A percentile compares a stretch with the other conserved stretches of the same genome.
Evolutionary conservation across 2,113 vertebrate species (phyloP).

Genomic region (Pterocles gutturalis): DNA sequence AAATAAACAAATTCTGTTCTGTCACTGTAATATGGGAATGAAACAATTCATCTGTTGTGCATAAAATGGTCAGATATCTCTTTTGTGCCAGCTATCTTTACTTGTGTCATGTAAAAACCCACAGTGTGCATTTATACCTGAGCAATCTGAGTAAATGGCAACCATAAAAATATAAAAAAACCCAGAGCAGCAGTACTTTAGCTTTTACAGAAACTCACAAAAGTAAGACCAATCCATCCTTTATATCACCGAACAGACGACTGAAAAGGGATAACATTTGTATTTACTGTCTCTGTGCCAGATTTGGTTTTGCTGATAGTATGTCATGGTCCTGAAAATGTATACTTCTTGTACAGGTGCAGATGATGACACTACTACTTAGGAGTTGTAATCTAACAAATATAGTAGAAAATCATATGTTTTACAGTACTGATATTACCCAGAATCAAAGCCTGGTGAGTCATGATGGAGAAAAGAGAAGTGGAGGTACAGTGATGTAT

Average conservation of each 20-base stretch:
- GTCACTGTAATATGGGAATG: neutral
- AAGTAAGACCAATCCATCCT: neutral
- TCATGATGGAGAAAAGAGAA: neutral
- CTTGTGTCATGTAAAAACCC: neutral
- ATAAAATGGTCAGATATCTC: neutral
- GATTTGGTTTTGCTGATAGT: neutral
- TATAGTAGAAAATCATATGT: neutral
- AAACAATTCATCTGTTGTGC: neutral
- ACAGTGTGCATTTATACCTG: neutral
- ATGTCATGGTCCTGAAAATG: neutral
- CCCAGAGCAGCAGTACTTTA: neutral
- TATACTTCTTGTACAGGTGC: neutral
- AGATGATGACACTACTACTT: neutral
- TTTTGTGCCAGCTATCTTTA: neutral
- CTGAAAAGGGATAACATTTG: neutral
- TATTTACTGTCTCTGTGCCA: neutral
- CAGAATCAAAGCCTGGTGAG: neutral
- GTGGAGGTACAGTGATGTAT: neutral
- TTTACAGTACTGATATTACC: neutral
- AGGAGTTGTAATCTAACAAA: neutral
- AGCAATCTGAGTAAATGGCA: constrained; percentile 10
- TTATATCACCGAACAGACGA: neutral
- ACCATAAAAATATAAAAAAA: neutral
- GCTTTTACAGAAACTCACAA: neutral
- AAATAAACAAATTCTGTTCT: neutral